These are phyloP conservation scores for Pituophis catenifer DNA, from an alignment of 2,113 vertebrate genomes.

Conservation along the genomic window DNA sequence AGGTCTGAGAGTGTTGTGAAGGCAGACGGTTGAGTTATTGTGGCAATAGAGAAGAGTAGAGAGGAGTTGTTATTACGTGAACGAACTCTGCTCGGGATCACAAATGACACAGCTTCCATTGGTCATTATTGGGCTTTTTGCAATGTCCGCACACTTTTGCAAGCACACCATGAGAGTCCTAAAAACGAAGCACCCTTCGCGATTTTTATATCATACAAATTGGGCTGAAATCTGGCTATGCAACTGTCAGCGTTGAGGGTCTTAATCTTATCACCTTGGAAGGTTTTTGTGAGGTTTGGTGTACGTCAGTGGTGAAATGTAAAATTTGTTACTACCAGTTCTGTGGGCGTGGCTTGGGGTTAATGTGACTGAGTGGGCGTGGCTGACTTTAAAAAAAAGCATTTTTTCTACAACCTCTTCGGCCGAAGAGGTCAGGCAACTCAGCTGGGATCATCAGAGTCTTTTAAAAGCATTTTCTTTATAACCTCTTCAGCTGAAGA, in stretches of 20 bases:
- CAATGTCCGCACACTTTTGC: too few relatives aligned
- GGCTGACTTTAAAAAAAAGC: too few relatives aligned
- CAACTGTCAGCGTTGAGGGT: neutral
- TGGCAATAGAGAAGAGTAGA: neutral
- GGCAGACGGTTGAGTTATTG: slow-evolving; percentile 9
- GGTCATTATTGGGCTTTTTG: neutral
- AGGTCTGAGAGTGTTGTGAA: neutral
- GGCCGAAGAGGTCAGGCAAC: too few relatives aligned
- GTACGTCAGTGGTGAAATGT: neutral
- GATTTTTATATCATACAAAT: neutral
- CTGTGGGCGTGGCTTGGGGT: too few relatives aligned
- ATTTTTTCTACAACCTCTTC: too few relatives aligned
- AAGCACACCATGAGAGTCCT: neutral
- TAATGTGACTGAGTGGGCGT: too few relatives aligned
- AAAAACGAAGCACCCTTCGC: neutral
- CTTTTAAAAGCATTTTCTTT: too few relatives aligned
- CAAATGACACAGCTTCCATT: neutral
- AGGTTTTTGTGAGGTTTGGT: neutral
- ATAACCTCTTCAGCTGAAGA: too few relatives aligned
- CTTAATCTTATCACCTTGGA: neutral
- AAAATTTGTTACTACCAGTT: too few relatives aligned
- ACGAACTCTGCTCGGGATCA: neutral
- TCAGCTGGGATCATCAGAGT: too few relatives aligned
- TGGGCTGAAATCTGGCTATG: neutral
- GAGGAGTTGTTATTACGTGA: neutral